Evolutionary conservation across 2,113 vertebrate species (phyloP).

Genomic region (Podilymbus podiceps): DNA sequence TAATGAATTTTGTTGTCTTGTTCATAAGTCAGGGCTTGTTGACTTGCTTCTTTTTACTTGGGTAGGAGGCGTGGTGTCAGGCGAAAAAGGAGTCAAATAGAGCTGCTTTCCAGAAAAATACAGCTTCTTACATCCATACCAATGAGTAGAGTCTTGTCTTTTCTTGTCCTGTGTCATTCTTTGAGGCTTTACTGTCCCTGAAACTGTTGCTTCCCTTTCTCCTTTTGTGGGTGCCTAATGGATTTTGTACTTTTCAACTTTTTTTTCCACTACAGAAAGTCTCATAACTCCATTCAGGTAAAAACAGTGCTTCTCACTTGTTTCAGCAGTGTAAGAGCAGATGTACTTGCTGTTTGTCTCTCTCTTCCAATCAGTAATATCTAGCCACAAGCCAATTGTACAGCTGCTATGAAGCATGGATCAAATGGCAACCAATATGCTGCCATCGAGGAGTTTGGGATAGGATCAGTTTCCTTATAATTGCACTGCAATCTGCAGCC

Average conservation of each 20-base stretch:
- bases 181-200: neutral
- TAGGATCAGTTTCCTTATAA: neutral
- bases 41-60: neutral
- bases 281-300: neutral
- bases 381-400: neutral
- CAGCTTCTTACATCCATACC: rapidly evolving
- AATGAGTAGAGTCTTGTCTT: neutral
- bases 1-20: neutral
- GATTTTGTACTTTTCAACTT: neutral
- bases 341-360: neutral
- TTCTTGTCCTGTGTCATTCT: neutral
- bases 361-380: neutral
- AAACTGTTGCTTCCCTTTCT: neutral
- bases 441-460: neutral
- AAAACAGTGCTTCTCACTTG: neutral
- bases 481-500: neutral
- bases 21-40: neutral
- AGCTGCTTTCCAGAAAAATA: neutral
- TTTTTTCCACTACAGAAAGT: neutral
- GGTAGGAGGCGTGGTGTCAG: neutral
- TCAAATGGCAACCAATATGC: neutral
- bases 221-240: neutral
- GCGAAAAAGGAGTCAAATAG: neutral
- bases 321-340: neutral
- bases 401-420: neutral